Conservation (phyloP, 2,888 invertebrate genomes). For the Athetis lepigone region DNA sequence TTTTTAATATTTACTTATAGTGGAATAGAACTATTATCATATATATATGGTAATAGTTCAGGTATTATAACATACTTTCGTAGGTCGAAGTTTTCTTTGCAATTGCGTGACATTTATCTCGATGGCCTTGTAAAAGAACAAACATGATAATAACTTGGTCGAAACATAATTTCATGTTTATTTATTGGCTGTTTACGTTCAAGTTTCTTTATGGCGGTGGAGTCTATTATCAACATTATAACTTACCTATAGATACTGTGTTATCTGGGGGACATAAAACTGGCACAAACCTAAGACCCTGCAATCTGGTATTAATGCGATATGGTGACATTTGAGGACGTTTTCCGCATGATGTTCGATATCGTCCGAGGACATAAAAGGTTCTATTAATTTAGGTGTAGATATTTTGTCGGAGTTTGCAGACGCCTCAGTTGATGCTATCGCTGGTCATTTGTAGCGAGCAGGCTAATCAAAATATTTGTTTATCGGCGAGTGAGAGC, state of each 20-base stretch:
- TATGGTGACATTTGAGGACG: slow-evolving; percentile 71
- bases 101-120: slow-evolving; percentile 65
- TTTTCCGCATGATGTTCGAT: slow-evolving; percentile 68
- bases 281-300: slow-evolving; percentile 79
- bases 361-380: slow-evolving; percentile 63
- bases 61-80: slow-evolving; percentile 3
- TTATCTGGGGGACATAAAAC: slow-evolving; percentile 84
- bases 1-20: neutral
- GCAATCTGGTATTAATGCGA: slow-evolving; percentile 74
- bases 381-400: slow-evolving; percentile 67
- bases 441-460: slow-evolving; percentile 82
- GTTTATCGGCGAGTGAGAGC: slow-evolving; percentile 73
- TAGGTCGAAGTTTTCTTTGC: slow-evolving; percentile 42
- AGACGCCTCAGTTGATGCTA: slow-evolving; percentile 71
- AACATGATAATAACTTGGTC: slow-evolving; percentile 71
- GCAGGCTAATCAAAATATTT: slow-evolving; percentile 85
- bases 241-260: slow-evolving; percentile 78
- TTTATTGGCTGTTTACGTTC: slow-evolving; percentile 73
- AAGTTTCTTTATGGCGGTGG: slow-evolving; percentile 73
- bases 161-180: slow-evolving; percentile 73
- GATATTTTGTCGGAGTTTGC: slow-evolving; percentile 55
- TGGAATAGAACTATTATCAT: neutral
- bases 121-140: slow-evolving; percentile 72
- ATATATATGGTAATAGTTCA: no score
- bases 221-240: slow-evolving; percentile 85